Percentiles rank a stretch among this genome's conserved stretches.
Evolutionary conservation across 2,797 vertebrate species (phyloP).

Genomic region (Sylvilagus floridanus): DNA sequence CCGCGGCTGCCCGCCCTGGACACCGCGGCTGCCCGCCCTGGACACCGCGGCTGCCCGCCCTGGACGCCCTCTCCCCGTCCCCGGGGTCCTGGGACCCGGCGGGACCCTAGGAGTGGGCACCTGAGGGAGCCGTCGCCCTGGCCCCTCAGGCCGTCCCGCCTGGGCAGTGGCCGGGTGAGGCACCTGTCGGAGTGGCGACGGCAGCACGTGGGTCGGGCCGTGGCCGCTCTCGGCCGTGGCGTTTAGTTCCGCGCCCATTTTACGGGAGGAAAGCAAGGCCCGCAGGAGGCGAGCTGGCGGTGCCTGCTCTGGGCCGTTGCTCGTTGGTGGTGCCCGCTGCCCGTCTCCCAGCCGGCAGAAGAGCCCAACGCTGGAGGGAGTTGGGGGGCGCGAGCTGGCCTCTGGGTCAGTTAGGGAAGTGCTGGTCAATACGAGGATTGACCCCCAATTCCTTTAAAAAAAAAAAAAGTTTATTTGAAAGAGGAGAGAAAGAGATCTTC

Average conservation of each 20-base stretch:
- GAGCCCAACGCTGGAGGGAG: neutral
- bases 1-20: too few species aligned
- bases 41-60: neutral
- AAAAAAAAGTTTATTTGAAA: too few species aligned
- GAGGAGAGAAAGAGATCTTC: too few species aligned
- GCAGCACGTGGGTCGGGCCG: too few species aligned
- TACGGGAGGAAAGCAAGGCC: neutral
- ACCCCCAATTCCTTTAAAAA: neutral
- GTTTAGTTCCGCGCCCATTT: neutral
- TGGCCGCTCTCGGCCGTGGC: too few species aligned
- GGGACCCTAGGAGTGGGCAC: too few species aligned
- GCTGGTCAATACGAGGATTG: neutral
- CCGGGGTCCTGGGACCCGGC: neutral
- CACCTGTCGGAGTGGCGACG: too few species aligned
- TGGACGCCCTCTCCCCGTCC: neutral
- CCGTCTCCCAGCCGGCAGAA: neutral
- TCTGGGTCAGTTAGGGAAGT: neutral
- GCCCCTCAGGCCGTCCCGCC: too few species aligned
- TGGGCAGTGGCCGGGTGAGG: too few species aligned
- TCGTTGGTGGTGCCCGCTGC: neutral
- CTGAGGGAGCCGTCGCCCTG: too few species aligned
- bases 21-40: neutral
- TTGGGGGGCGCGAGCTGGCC: neutral
- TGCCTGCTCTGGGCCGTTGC: neutral
- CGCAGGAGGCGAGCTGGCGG: neutral